Percentiles rank a stretch among this genome's conserved stretches.
These are phyloP conservation scores for Corythaixoides concolor DNA, from an alignment of 2,113 vertebrate species.

Conservation along the genomic window DNA sequence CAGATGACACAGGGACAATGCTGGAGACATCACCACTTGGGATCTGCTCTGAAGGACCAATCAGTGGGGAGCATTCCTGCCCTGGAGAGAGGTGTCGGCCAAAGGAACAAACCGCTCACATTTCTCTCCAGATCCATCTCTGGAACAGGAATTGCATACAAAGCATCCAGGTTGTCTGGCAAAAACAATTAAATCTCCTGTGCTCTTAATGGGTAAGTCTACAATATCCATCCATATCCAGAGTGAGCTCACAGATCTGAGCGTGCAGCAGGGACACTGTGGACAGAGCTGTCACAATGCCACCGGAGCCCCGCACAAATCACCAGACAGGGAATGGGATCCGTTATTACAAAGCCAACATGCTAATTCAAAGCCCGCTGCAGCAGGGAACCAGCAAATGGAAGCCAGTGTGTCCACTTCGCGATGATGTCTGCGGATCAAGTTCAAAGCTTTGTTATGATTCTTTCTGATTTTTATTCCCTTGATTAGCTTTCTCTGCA, in stretches of 20 bases:
- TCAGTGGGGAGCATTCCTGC: not conserved
- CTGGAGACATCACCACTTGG: not conserved
- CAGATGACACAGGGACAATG: not conserved
- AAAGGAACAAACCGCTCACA: not conserved
- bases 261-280: fast-evolving
- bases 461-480: not conserved
- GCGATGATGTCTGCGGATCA: not conserved
- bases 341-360: not conserved
- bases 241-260: not conserved
- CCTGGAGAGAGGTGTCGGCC: not conserved
- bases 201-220: not conserved
- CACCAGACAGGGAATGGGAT: not conserved
- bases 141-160: not conserved
- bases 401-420: not conserved
- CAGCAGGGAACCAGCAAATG: not conserved
- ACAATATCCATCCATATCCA: fast-evolving
- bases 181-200: not conserved
- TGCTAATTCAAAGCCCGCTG: not conserved
- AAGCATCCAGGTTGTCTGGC: not conserved
- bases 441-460: not conserved
- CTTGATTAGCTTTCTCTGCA: not conserved
- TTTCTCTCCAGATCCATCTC: not conserved
- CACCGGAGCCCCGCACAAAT: not conserved
- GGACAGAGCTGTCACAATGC: not conserved
- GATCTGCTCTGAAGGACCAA: not conserved